These are phyloP conservation scores for Gobiocypris rarus DNA, from an alignment of 2,113 vertebrate genomes.

Conservation along the genomic window DNA sequence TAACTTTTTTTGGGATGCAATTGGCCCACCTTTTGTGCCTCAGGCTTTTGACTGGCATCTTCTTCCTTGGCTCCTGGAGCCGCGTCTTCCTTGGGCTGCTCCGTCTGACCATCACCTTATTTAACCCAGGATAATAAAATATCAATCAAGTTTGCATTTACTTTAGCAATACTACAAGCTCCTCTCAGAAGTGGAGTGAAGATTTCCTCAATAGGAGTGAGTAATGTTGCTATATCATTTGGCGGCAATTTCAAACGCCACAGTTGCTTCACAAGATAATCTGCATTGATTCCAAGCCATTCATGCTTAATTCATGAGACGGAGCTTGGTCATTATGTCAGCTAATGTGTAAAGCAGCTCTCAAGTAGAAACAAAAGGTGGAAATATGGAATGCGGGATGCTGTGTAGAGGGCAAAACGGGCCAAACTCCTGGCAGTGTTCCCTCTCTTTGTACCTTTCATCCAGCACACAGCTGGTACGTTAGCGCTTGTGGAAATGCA, in stretches of 20 bases:
- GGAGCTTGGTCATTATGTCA: conserved; percentile 39
- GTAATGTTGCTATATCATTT: conserved; percentile 29
- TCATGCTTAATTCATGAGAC: conserved; percentile 47
- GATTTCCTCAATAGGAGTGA: conserved; percentile 32
- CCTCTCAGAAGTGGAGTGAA: conserved; percentile 47
- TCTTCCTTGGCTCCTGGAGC: conserved; percentile 53
- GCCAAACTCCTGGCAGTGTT: conserved; percentile 31
- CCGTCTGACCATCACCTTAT: conserved; percentile 48
- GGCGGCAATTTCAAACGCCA: conserved; percentile 32
- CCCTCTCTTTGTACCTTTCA: conserved; percentile 41
- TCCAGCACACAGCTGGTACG: conserved; percentile 47
- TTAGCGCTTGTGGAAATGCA: conserved; percentile 25
- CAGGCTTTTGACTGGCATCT: conserved; percentile 25
- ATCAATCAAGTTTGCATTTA: not conserved
- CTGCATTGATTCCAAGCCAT: conserved; percentile 20
- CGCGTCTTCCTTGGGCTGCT: conserved; percentile 63
- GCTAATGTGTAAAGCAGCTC: conserved; percentile 46
- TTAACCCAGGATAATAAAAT: not conserved
- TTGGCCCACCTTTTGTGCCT: conserved; percentile 66
- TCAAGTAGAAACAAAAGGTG: conserved; percentile 42
- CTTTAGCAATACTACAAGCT: conserved; percentile 18
- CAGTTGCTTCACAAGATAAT: conserved; percentile 23
- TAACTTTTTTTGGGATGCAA: conserved; percentile 2
- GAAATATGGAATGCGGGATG: conserved; percentile 26
- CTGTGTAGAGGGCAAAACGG: conserved; percentile 31